Conservation (phyloP, 1,140 invertebrate genomes). For the Apolygus lucorum region DNA sequence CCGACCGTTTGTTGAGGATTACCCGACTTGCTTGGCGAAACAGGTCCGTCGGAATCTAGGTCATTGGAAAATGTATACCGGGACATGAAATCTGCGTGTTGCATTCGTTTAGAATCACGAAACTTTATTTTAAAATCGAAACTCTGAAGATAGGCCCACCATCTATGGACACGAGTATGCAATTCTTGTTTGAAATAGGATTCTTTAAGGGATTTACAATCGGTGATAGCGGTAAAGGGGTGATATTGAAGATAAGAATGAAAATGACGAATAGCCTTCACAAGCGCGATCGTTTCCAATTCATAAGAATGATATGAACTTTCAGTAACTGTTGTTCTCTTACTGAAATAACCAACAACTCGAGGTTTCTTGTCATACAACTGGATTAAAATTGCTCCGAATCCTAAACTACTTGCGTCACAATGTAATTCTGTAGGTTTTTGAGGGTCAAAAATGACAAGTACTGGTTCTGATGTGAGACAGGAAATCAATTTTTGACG, state of each 20-base stretch:
- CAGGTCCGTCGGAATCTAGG: too few relatives aligned
- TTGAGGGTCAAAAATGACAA: conserved; percentile 37
- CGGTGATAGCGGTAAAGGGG: not conserved
- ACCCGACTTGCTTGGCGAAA: too few relatives aligned
- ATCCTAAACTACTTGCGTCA: not conserved
- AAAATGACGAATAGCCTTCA: not conserved
- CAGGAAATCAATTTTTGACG: too few relatives aligned
- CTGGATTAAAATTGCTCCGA: not conserved
- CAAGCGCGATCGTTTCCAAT: not conserved
- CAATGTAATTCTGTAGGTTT: not conserved
- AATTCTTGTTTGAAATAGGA: not conserved
- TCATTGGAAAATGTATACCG: too few relatives aligned
- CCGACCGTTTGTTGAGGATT: too few relatives aligned
- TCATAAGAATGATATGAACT: not conserved
- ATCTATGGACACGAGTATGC: not conserved
- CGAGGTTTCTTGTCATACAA: conserved; percentile 23
- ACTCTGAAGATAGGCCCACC: not conserved
- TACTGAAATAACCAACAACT: conserved; percentile 29
- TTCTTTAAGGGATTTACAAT: not conserved
- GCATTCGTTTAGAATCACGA: not conserved
- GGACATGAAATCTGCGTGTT: not conserved
- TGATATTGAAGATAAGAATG: not conserved
- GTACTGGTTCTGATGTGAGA: too few relatives aligned
- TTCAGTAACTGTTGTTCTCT: not conserved
- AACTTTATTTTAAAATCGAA: not conserved